A percentile compares a stretch with the other conserved stretches of the same genome.
Evolutionary conservation across 2,888 invertebrate species (phyloP).

Genomic region (Lasius fuliginosus): DNA sequence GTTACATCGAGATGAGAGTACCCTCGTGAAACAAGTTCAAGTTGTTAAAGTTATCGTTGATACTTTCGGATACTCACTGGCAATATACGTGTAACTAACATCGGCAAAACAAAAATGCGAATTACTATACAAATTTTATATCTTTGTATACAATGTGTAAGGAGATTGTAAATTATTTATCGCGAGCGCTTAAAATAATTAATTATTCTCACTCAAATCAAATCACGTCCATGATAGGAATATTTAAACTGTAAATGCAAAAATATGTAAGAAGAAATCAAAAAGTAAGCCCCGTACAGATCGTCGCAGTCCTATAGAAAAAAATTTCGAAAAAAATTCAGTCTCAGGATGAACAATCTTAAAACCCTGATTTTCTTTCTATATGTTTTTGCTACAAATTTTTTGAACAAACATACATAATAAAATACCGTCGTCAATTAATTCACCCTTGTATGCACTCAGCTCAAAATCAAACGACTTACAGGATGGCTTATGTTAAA

Average conservation of each 20-base stretch:
- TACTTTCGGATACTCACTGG: slow-evolving; percentile 15
- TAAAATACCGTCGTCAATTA: background rate
- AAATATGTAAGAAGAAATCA: background rate
- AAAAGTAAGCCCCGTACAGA: background rate
- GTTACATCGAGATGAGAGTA: background rate
- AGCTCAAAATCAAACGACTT: slow-evolving; percentile 13
- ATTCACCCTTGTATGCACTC: background rate
- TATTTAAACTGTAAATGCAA: slow-evolving; percentile 3
- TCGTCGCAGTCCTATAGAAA: background rate
- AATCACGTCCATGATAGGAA: slow-evolving; percentile 1
- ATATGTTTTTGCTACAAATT: background rate
- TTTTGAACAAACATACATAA: background rate
- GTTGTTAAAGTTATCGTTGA: slow-evolving; percentile 32
- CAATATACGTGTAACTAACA: slow-evolving; percentile 21
- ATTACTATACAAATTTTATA: slow-evolving; percentile 39
- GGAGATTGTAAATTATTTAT: slow-evolving; percentile 21
- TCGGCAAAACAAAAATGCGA: slow-evolving; percentile 6
- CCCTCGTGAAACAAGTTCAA: background rate
- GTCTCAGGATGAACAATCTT: slow-evolving; percentile 3
- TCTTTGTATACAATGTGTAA: slow-evolving; percentile 29
- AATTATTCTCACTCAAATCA: background rate
- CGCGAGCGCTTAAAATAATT: background rate
- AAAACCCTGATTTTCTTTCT: background rate
- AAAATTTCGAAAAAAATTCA: background rate
- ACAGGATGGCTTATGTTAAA: slow-evolving; percentile 43